Evolutionary conservation across 2,888 invertebrate genomes (phyloP), one percentile per base, ranked within the genome.

Genomic region (Drosophila dives): DNA sequence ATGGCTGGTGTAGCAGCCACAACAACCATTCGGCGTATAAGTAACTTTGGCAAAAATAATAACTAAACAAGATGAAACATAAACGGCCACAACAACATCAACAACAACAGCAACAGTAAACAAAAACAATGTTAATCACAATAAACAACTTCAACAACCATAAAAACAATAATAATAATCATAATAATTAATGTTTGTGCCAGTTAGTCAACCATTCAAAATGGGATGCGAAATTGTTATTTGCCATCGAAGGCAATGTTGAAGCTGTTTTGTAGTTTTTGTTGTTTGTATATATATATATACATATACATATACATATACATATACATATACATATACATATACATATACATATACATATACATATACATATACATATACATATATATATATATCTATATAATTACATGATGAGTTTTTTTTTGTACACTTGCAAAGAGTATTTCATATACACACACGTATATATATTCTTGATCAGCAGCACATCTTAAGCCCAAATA

Each of bases 141-240:
- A 33, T 33, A 42, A 55, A 42, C 36, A 36, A 33, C 23, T 8
- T 34, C 20, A 26, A 49, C 45, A 33, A 45, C 36, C 6, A 11
- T 17, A 26, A 49, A 23, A 33, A 45, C 36, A 36, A 11, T 36
- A 17, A 38, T 26, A 55, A 38, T 36, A 33, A 45, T 15, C 15
- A 11, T 23, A 17, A 38, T 26, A 55, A 38, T 36, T 26, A 38
- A 23, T 23, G 8, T 8, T 2, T 45, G 15, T 23, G 45, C 45
- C 23, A 45, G 23, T 45, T 45, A 15, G 45, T 45, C 23, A 63
- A 65, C 36, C 38, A 40, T 48, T 64, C 64, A 32, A 54, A 66
- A 66, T 64, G 64, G 48, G 36, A 64, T 64, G 38, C 65, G 40
- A 64, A 67, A 64, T 49, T 66, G 64, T 23, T 61, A 48, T 38